Evolutionary conservation across 2,797 vertebrate species (phyloP).

Genomic region (Xenops minutus): DNA sequence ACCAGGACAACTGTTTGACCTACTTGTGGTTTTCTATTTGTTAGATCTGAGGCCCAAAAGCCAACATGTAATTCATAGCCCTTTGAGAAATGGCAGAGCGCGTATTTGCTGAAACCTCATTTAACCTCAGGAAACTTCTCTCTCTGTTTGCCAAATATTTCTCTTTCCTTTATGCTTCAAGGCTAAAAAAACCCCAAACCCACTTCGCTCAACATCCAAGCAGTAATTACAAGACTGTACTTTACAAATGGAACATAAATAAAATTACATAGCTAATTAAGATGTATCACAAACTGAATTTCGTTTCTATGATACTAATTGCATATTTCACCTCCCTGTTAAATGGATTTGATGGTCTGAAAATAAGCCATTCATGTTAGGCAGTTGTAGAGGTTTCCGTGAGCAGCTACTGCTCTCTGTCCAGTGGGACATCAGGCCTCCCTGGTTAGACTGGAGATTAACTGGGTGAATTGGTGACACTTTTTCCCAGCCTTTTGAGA

Average conservation of each 20-base stretch:
- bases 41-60: not conserved
- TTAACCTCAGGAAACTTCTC: not conserved
- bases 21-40: not conserved
- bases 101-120: not conserved
- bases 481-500: not conserved
- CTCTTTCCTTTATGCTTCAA: not conserved
- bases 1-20: not conserved
- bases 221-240: constrained; percentile 51
- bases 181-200: not conserved
- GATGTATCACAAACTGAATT: constrained; percentile 52
- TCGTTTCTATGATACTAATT: constrained; percentile 53
- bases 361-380: constrained; percentile 13
- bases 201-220: not conserved
- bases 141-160: not conserved
- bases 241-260: constrained; percentile 70
- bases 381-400: not conserved
- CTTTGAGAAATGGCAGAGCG: fast-evolving
- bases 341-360: constrained; percentile 49
- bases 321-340: constrained; percentile 44
- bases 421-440: not conserved
- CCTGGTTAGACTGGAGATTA: not conserved
- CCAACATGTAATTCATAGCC: not conserved
- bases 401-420: not conserved
- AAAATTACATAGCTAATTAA: constrained; percentile 73
- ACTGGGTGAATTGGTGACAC: not conserved